Evolutionary conservation across 2,888 invertebrate genomes (phyloP).

Genomic region (Lochmaea crataegi): DNA sequence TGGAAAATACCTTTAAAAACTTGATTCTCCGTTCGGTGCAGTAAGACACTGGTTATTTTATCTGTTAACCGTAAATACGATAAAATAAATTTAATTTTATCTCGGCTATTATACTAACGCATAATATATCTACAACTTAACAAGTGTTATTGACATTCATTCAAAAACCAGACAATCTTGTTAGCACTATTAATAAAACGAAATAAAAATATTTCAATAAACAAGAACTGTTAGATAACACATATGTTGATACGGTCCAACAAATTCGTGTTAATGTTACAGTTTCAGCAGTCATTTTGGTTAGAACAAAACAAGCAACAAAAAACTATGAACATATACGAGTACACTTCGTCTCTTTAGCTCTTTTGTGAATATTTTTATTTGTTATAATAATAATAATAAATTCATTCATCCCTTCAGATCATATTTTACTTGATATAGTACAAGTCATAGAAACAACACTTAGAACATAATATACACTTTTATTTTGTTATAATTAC

Average conservation of each 20-base stretch:
- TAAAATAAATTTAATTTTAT: constrained; percentile 1
- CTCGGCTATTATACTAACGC: neutral
- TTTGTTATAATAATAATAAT: too few relatives aligned
- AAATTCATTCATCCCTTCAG: too few relatives aligned
- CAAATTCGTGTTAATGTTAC: constrained; percentile 4
- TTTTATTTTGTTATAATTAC: too few relatives aligned
- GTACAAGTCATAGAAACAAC: too few relatives aligned
- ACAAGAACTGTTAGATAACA: constrained; percentile 7
- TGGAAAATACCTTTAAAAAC: too few relatives aligned
- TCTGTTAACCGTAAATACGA: neutral
- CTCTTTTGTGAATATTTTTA: too few relatives aligned
- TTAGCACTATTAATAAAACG: neutral
- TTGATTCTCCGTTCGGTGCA: neutral
- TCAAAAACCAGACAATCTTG: neutral
- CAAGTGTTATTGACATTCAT: constrained; percentile 8
- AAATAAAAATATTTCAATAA: constrained; percentile 1
- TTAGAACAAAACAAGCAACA: neutral
- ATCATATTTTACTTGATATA: too few relatives aligned
- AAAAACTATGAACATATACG: neutral
- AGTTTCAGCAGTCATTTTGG: neutral
- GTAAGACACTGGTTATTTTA: constrained; percentile 1
- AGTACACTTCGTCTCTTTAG: neutral
- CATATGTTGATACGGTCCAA: constrained; percentile 2
- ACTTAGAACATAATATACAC: too few relatives aligned
- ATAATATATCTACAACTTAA: neutral